Evolutionary conservation across 2,113 vertebrate species (phyloP), one percentile per base, ranked within the genome.

Genomic region (Brachirus orientalis): DNA sequence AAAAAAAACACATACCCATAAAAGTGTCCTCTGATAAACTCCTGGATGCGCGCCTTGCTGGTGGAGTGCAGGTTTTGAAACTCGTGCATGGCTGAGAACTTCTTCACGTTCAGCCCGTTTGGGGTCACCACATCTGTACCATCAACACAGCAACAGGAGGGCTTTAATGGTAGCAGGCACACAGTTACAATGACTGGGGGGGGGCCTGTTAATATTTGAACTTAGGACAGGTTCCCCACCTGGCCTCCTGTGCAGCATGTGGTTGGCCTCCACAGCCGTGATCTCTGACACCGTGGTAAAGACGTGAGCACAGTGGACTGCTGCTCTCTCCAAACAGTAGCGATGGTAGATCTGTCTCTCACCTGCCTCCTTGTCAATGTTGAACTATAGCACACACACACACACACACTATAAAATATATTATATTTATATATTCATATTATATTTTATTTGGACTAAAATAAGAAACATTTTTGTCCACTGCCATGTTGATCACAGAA

Each of bases 231-330:
- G 1, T 6, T 33, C 45, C 83, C 89, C 91, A 97, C 98, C 98
- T 79, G 98, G 90, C 58, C 91, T 94, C 71, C 96, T 93, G 88
- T 97, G 97, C 7, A 99, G 92, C 92, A 99, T 96, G 40, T 98
- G 96, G 9, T 95, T 93, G 17, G 97, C 97, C 80, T 99, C 97
- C 58, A 96, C 93, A 0, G 95, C 96, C 0, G 98, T 99, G 90
- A 99, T 99, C 82, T 97, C 95, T 2, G 97, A 99, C 12, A 99
- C 97, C 0, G 98, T 99, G 61, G 96, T 95, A 83, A 99, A 98
- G 28, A 97, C 95, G 0, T 99, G 98, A 0, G 98, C 92, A 2
- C 97, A 98, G 37, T 99, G 96, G 0, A 95, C 96, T 0, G 97
- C 93, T 0, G 97, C 97, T 20, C 97, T 83, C 80, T 99, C 98